Conservation (phyloP, 2,113 vertebrate species). For the Acrocephalus arundinaceus region DNA sequence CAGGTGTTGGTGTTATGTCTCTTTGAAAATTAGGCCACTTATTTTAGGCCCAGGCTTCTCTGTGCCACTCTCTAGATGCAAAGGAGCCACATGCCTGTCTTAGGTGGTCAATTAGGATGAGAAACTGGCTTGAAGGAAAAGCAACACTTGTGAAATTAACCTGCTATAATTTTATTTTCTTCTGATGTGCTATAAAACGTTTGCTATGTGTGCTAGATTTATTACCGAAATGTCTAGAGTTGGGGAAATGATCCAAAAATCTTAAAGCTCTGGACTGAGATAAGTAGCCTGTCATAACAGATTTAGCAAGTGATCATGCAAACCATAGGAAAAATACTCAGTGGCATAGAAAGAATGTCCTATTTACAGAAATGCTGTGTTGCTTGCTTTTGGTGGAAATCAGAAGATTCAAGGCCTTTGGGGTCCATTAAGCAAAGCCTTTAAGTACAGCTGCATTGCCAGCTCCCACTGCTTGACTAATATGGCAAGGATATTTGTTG, state of each 20-base stretch:
- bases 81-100: not conserved
- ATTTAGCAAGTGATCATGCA: constrained; percentile 36
- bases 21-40: constrained; percentile 26
- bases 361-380: not conserved
- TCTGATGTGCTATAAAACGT: not conserved
- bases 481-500: not conserved
- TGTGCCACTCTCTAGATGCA: not conserved
- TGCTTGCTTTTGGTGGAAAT: not conserved
- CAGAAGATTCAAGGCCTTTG: not conserved
- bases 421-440: not conserved
- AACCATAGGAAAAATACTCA: not conserved
- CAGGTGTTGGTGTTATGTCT: not conserved
- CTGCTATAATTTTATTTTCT: not conserved
- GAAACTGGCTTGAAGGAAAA: not conserved
- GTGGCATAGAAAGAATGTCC: not conserved
- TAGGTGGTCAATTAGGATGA: not conserved
- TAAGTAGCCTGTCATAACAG: constrained; percentile 22
- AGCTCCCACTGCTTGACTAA: not conserved
- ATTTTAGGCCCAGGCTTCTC: not conserved
- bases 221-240: not conserved
- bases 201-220: not conserved
- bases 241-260: constrained; percentile 12
- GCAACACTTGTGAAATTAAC: not conserved
- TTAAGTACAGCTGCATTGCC: not conserved
- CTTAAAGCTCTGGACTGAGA: not conserved